Evolutionary conservation across 2,888 invertebrate genomes (phyloP), one percentile per base, ranked within the genome.

Genomic region (Amitus sp.): DNA sequence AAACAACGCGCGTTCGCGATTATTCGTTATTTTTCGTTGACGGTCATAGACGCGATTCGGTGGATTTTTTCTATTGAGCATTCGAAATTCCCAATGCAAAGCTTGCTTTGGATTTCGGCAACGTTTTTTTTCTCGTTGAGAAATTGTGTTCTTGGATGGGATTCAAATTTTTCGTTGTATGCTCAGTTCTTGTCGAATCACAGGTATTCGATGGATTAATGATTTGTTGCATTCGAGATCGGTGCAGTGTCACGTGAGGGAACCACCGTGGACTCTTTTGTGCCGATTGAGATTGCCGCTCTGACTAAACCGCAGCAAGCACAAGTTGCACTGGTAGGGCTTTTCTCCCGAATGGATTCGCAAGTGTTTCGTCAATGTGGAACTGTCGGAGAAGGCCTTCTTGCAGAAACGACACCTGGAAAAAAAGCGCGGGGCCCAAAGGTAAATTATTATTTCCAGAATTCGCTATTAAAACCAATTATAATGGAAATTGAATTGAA

Each of bases 301-400:
- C 13, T 37, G 98, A 4, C 97, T 97, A 84, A 99, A 99, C 84
- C 96, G 88, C 69, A 98, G 87, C 75, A 96, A 85, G 83, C 99
- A 99, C 62, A 98, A 84, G 84, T 96, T 96, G 84, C 98, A 99
- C 80, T 97, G 96, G 82, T 99, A 99, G 0, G 98, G 98, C 82
- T 98, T 99, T 83, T 96, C 95, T 13, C 94, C 94, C 49, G 89
- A 90, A 79, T 93, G 86, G 78, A 98, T 96, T 73, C 97, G 87
- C 65, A 98, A 85, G 83, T 98, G 98, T 83, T 99, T 98, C 49
- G 98, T 99, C 53, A 99, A 85, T 1, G 98, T 99, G 30, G 98
- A 98, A 76, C 97, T 97, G 83, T 99, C 98, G 2, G 98, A 98
- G 84, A 99, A 99, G 2, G 98, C 96, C 82, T 99, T 99, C 80